These are phyloP conservation scores for Apis laboriosa DNA, from an alignment of 1,140 invertebrate genomes.

Conservation along the genomic window DNA sequence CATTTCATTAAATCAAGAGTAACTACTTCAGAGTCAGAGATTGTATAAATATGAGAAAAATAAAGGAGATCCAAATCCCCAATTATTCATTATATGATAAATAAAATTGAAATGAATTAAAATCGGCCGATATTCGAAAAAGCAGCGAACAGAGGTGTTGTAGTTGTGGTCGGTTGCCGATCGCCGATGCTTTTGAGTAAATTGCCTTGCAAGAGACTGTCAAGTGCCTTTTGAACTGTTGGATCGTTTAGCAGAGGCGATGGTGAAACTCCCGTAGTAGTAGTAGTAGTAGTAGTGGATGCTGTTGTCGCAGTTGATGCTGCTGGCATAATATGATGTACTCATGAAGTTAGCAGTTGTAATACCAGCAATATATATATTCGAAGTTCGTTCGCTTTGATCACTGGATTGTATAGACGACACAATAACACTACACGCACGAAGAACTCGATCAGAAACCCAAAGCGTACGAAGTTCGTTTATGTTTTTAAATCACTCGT, in stretches of 20 bases:
- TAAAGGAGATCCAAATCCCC: neutral
- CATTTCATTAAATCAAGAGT: neutral
- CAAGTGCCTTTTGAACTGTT: conserved; percentile 88
- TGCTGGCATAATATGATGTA: conserved; percentile 65
- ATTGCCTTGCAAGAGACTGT: conserved; percentile 86
- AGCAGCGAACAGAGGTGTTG: conserved; percentile 77
- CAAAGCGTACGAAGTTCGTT: conserved; percentile 60
- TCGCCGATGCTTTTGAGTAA: conserved; percentile 82
- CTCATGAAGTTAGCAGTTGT: conserved; percentile 49
- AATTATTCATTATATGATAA: conserved; percentile 19
- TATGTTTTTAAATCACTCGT: conserved; percentile 24
- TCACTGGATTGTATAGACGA: conserved; percentile 20
- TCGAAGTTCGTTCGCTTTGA: conserved; percentile 58
- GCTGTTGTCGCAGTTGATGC: conserved; percentile 64
- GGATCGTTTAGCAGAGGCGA: conserved; percentile 86
- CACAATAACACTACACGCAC: conserved; percentile 46
- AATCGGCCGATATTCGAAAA: conserved; percentile 78
- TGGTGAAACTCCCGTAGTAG: conserved; percentile 72
- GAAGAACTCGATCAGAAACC: conserved; percentile 3
- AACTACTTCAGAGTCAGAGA: neutral
- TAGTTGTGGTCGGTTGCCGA: conserved; percentile 60
- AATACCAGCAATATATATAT: conserved; percentile 44
- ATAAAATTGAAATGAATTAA: conserved; percentile 58
- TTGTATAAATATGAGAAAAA: conserved; percentile 9
- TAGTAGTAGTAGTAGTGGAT: conserved; percentile 63